Conservation (phyloP, 1,140 invertebrate species). For the Glomeris maerens region DNA sequence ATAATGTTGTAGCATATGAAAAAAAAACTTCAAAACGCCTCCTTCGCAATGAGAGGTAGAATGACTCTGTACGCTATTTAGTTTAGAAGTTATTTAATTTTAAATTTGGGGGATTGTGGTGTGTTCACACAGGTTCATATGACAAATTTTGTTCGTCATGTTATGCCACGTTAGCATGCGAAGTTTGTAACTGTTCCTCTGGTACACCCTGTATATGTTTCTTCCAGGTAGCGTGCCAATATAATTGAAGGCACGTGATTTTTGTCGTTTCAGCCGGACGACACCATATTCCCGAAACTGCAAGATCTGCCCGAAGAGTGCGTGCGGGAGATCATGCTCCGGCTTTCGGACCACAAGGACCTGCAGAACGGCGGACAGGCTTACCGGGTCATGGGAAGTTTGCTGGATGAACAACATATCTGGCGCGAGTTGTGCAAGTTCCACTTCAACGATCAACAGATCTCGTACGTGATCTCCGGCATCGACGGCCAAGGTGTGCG, state of each 20-base stretch:
- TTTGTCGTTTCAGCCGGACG: conserved; percentile 48
- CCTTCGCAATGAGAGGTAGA: too few species aligned
- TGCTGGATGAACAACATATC: conserved; percentile 74
- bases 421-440: conserved; percentile 84
- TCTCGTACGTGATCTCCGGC: conserved; percentile 45
- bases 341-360: conserved; percentile 81
- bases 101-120: too few species aligned
- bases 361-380: conserved; percentile 57
- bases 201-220: too few species aligned
- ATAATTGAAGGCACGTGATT: too few species aligned
- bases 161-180: not conserved
- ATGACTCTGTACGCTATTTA: too few species aligned
- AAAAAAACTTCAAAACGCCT: too few species aligned
- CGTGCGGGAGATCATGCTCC: conserved; percentile 72
- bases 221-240: too few species aligned
- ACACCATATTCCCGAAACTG: conserved; percentile 65
- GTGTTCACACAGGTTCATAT: not conserved
- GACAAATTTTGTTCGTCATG: not conserved
- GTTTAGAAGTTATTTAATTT: too few species aligned
- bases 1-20: too few species aligned
- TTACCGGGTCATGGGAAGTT: conserved; percentile 53
- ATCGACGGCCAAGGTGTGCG: conserved; percentile 18
- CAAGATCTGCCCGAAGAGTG: conserved; percentile 86
- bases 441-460: conserved; percentile 79
- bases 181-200: not conserved